Evolutionary conservation across 1,140 invertebrate genomes (phyloP).

Genomic region (Drosophila nikananu): DNA sequence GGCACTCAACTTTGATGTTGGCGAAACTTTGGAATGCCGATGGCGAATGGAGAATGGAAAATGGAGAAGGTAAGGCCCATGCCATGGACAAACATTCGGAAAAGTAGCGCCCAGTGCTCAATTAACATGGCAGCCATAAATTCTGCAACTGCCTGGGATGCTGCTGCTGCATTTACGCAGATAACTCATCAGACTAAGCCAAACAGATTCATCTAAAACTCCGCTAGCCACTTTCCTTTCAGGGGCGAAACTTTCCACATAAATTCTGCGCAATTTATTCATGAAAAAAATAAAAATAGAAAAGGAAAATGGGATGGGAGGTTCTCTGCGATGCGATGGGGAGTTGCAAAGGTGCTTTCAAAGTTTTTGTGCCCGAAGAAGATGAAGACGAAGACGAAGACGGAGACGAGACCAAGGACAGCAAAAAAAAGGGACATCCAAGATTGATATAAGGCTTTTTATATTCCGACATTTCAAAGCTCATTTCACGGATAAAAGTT

Average conservation of each 20-base stretch:
- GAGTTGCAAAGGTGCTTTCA: slow-evolving; percentile 66
- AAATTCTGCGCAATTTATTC: slow-evolving; percentile 83
- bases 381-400: slow-evolving; percentile 25
- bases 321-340: slow-evolving; percentile 6
- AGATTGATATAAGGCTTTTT: slow-evolving; percentile 83
- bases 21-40: slow-evolving; percentile 32
- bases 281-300: slow-evolving; percentile 56
- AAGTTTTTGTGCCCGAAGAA: slow-evolving; percentile 42
- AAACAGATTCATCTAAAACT: slow-evolving; percentile 83
- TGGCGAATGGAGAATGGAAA: not conserved
- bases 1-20: slow-evolving; percentile 47
- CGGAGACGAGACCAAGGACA: slow-evolving; percentile 1
- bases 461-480: slow-evolving; percentile 79
- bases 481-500: slow-evolving; percentile 73
- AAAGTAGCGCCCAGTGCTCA: slow-evolving; percentile 67
- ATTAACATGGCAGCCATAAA: slow-evolving; percentile 80
- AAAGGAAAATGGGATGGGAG: not conserved
- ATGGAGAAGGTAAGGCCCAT: slow-evolving; percentile 5
- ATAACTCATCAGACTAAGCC: slow-evolving; percentile 83
- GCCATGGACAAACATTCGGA: slow-evolving; percentile 30
- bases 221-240: slow-evolving; percentile 80
- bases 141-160: slow-evolving; percentile 53
- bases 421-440: slow-evolving; percentile 61
- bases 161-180: slow-evolving; percentile 71
- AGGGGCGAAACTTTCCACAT: slow-evolving; percentile 72